A percentile compares a stretch with the other conserved stretches of the same genome.
Evolutionary conservation across 2,888 invertebrate species (phyloP).

Genomic region (Pycnomerus fuliginosus): DNA sequence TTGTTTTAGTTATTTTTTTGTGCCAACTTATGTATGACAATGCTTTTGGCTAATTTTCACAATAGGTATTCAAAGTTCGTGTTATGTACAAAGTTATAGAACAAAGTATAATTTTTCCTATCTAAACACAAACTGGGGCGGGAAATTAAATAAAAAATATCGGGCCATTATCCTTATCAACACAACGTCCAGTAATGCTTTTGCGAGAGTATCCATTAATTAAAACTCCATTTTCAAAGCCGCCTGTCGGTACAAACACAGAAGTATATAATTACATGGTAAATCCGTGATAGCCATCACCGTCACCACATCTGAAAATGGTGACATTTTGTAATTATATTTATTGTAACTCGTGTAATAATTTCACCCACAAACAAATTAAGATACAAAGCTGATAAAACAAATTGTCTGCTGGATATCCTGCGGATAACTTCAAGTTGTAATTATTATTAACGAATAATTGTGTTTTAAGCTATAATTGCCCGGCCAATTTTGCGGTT

Average conservation of each 20-base stretch:
- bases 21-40: no score
- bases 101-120: no score
- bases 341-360: conserved; percentile 32
- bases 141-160: conserved; percentile 7
- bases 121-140: no score
- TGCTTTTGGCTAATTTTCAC: no score
- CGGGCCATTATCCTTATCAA: conserved; percentile 7
- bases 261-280: conserved; percentile 17
- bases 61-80: no score
- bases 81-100: no score
- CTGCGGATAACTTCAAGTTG: conserved; percentile 25
- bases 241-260: conserved; percentile 13
- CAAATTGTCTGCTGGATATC: conserved; percentile 38
- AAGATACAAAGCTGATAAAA: conserved; percentile 41
- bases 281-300: conserved; percentile 16
- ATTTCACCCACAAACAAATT: conserved; percentile 36
- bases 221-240: conserved; percentile 36
- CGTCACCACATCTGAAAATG: conserved; percentile 22
- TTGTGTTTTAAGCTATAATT: no score
- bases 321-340: conserved; percentile 34
- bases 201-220: conserved; percentile 32
- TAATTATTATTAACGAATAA: conserved; percentile 18
- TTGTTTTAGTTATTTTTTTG: no score
- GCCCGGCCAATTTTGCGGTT: no score
- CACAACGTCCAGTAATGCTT: conserved; percentile 1